phyloP scores from a whole-genome alignment of 2,888 invertebrate species.

The Drosophila yooni region DNA sequence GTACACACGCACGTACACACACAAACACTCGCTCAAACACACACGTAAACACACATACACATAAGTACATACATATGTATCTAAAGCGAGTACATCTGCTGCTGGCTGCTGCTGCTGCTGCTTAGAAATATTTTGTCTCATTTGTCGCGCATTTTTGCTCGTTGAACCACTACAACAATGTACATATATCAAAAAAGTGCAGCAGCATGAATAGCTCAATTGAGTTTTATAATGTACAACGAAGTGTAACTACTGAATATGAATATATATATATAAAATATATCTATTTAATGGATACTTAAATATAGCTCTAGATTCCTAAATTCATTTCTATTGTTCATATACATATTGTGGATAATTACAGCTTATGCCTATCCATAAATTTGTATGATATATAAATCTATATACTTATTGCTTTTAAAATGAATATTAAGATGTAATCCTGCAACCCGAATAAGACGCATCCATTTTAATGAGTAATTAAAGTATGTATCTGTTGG shows the following conservation, averaged over 20 bases:
- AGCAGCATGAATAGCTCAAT: slow-evolving; percentile 55
- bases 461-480: not conserved
- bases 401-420: not conserved
- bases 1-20: slow-evolving; percentile 54
- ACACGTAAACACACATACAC: not conserved
- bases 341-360: not conserved
- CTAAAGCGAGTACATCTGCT: slow-evolving; percentile 52
- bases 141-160: slow-evolving; percentile 59
- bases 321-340: not conserved
- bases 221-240: slow-evolving; percentile 48
- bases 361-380: not conserved
- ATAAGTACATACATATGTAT: slow-evolving; percentile 12
- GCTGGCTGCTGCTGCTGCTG: slow-evolving; percentile 36
- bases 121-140: slow-evolving; percentile 54
- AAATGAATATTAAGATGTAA: not conserved
- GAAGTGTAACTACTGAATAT: not conserved
- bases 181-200: slow-evolving; percentile 4
- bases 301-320: not conserved
- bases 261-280: not conserved
- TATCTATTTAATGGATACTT: not conserved
- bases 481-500: not conserved
- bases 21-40: slow-evolving; percentile 4
- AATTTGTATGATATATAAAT: not conserved
- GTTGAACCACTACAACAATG: slow-evolving; percentile 44
- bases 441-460: not conserved